These are phyloP conservation scores for Salticus scenicus DNA, from an alignment of 2,888 invertebrate species.

Conservation along the genomic window DNA sequence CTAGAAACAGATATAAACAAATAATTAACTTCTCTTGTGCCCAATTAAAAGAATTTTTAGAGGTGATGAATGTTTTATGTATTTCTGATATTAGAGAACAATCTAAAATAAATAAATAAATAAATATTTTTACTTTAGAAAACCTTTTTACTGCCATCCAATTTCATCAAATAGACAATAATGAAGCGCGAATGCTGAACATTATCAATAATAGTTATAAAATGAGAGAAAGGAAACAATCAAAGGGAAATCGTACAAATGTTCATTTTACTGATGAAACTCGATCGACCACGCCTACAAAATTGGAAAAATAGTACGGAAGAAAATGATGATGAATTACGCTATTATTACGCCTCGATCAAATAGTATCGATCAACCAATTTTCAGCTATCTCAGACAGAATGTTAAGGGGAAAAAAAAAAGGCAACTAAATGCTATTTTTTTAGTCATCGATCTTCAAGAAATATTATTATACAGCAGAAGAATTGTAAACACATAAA, in stretches of 20 bases:
- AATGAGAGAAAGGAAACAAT: neutral
- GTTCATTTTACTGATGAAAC: neutral
- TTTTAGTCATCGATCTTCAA: neutral
- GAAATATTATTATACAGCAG: neutral
- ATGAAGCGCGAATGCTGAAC: neutral
- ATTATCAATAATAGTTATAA: neutral
- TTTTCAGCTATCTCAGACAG: conserved; percentile 39
- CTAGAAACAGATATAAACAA: too few species aligned
- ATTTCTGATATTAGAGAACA: too few species aligned
- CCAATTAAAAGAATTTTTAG: too few species aligned
- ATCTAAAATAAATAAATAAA: too few species aligned
- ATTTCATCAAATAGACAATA: neutral
- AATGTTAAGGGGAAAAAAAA: conserved; percentile 4
- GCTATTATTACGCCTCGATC: conserved; percentile 43
- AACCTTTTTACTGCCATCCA: neutral
- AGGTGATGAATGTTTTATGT: too few species aligned
- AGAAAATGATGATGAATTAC: conserved; percentile 63
- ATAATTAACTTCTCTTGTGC: too few species aligned
- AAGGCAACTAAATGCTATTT: neutral
- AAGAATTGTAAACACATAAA: conserved; percentile 18
- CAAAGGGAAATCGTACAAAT: neutral
- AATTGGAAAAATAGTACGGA: conserved; percentile 36
- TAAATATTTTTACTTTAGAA: too few species aligned
- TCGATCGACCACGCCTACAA: conserved; percentile 34
- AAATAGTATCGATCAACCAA: conserved; percentile 41